A percentile compares a stretch with the other conserved stretches of the same genome.
phyloP scores from a whole-genome alignment of 2,113 vertebrate genomes.

The Meleagris gallopavo region DNA sequence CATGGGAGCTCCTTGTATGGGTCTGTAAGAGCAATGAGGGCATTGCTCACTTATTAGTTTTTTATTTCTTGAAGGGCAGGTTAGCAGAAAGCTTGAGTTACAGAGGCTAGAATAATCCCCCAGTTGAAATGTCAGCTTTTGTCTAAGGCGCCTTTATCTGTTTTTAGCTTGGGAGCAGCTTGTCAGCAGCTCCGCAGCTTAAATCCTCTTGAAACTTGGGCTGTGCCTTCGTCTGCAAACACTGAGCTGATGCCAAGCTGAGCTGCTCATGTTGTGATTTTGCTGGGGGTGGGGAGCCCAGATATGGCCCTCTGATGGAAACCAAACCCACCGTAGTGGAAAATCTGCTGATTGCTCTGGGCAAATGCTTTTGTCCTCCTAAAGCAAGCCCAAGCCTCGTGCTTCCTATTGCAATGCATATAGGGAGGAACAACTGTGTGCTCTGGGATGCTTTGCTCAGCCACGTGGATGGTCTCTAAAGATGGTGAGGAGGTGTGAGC shows the following conservation, averaged over 20 bases:
- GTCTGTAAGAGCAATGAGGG: background rate
- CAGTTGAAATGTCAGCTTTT: slow-evolving; percentile 14
- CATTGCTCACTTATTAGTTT: background rate
- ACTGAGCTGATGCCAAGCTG: background rate
- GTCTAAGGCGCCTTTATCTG: background rate
- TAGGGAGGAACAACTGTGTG: background rate
- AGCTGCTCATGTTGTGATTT: background rate
- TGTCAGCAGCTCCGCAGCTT: background rate
- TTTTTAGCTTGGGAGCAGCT: background rate
- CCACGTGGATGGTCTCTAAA: background rate
- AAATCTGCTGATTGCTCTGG: background rate
- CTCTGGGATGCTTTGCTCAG: background rate
- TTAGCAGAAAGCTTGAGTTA: background rate
- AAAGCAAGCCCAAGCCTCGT: accelerated
- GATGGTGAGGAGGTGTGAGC: background rate
- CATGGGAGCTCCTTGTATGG: background rate
- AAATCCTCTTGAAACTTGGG: background rate
- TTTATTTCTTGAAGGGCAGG: background rate
- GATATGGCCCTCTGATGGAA: background rate
- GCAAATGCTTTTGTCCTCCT: background rate
- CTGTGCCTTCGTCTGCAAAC: background rate
- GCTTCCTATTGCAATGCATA: background rate
- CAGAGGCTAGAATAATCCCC: background rate
- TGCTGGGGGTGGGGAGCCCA: background rate
- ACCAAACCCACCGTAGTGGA: background rate